Percentiles rank a stretch among this genome's conserved stretches.
Conservation (phyloP, 2,888 invertebrate genomes). For the Ormyrus nitidulus region DNA sequence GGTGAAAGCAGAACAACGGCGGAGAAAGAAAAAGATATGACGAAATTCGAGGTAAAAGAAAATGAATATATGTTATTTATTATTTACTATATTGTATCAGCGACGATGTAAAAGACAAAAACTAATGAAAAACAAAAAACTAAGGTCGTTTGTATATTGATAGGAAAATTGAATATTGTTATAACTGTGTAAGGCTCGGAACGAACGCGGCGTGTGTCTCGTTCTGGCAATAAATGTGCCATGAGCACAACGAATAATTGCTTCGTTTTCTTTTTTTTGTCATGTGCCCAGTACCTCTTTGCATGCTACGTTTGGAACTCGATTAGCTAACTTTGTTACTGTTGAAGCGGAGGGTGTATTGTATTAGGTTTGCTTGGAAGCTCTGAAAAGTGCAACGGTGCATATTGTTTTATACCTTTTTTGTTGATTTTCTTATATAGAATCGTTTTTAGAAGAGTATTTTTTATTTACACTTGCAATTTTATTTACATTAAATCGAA, state of each 20-base stretch:
- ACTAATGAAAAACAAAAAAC: conserved; percentile 6
- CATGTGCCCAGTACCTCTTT: too few species aligned
- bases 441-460: too few species aligned
- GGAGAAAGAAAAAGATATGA: neutral
- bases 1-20: conserved; percentile 42
- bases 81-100: conserved; percentile 59
- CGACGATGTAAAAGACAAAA: conserved; percentile 57
- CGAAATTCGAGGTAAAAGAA: neutral
- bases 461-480: too few species aligned
- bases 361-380: too few species aligned
- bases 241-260: conserved; percentile 12
- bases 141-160: conserved; percentile 72
- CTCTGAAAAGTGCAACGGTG: too few species aligned
- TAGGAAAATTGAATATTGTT: conserved; percentile 67
- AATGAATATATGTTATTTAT: neutral
- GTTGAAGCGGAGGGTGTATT: too few species aligned
- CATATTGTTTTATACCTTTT: too few species aligned
- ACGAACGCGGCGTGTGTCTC: conserved; percentile 61
- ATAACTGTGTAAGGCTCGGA: conserved; percentile 69
- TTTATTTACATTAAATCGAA: too few species aligned
- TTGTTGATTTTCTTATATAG: too few species aligned
- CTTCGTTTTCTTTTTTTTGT: neutral
- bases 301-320: too few species aligned
- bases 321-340: too few species aligned
- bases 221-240: conserved; percentile 68